Evolutionary conservation across 2,797 vertebrate genomes (phyloP).

Genomic region (Pteropus rufus): DNA sequence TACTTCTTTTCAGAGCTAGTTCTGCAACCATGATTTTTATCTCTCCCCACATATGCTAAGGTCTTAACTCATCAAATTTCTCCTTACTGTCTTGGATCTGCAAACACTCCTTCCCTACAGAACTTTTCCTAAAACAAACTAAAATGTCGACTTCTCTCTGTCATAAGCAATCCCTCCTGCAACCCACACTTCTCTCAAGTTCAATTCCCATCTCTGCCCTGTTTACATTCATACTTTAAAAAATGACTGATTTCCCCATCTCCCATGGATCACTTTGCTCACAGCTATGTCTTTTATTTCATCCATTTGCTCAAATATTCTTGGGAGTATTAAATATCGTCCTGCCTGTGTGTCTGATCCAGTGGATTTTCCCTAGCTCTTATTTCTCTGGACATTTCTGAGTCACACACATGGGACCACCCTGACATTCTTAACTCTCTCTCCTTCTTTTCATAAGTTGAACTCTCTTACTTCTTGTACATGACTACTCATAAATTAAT

Average conservation of each 20-base stretch:
- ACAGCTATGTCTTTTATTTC: background rate
- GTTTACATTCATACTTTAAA: background rate
- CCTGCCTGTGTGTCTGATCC: background rate
- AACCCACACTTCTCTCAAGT: background rate
- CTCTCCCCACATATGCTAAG: background rate
- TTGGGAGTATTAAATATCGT: background rate
- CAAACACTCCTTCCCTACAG: background rate
- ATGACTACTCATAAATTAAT: background rate
- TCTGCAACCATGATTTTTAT: background rate
- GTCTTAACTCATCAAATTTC: background rate
- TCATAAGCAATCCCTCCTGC: background rate
- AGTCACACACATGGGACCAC: background rate
- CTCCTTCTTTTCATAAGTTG: background rate
- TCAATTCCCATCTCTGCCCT: background rate
- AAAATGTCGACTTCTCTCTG: background rate
- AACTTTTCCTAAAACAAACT: background rate
- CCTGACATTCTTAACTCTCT: background rate
- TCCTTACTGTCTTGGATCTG: background rate
- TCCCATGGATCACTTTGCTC: background rate
- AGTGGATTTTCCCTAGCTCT: background rate
- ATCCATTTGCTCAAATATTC: background rate
- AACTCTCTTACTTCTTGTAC: background rate
- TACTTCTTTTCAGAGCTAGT: background rate
- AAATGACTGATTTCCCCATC: background rate
- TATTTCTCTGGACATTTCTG: background rate